These are phyloP conservation scores for Ranitomeya variabilis DNA, from an alignment of 2,113 vertebrate species.

Conservation along the genomic window DNA sequence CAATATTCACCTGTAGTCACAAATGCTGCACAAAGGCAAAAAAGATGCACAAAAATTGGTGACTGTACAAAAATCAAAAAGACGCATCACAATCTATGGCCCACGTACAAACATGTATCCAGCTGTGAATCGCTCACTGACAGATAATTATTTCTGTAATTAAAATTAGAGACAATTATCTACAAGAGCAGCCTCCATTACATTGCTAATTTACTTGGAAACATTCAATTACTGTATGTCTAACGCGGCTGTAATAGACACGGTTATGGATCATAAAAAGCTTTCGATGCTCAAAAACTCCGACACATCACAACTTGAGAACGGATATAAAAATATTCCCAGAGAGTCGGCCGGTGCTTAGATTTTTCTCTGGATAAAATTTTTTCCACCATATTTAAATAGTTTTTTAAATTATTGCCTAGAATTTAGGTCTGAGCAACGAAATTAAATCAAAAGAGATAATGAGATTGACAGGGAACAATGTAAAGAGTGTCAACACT, in stretches of 20 bases:
- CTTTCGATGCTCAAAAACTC: conserved; percentile 28
- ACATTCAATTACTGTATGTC: conserved; percentile 58
- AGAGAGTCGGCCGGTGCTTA: neutral
- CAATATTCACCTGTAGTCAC: neutral
- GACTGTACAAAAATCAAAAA: neutral
- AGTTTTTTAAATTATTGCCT: conserved; percentile 1
- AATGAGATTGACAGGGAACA: conserved; percentile 15
- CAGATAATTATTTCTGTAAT: conserved; percentile 59
- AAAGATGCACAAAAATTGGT: neutral
- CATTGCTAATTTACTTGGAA: conserved; percentile 57
- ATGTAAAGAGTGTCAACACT: neutral
- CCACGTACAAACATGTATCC: conserved; percentile 51
- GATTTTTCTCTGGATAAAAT: conserved; percentile 39
- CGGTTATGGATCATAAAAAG: conserved; percentile 56
- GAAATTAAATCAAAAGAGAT: neutral
- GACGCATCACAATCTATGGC: conserved; percentile 20
- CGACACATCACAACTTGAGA: neutral
- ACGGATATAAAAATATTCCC: conserved; percentile 13
- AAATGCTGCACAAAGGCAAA: neutral
- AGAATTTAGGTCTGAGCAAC: neutral
- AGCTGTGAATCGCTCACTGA: conserved; percentile 56
- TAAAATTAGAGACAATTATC: conserved; percentile 59
- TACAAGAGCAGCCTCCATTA: conserved; percentile 57
- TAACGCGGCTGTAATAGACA: conserved; percentile 49
- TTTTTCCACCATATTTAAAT: neutral